Conservation (phyloP, 2,797 vertebrate genomes). For the Eospalax fontanierii region DNA sequence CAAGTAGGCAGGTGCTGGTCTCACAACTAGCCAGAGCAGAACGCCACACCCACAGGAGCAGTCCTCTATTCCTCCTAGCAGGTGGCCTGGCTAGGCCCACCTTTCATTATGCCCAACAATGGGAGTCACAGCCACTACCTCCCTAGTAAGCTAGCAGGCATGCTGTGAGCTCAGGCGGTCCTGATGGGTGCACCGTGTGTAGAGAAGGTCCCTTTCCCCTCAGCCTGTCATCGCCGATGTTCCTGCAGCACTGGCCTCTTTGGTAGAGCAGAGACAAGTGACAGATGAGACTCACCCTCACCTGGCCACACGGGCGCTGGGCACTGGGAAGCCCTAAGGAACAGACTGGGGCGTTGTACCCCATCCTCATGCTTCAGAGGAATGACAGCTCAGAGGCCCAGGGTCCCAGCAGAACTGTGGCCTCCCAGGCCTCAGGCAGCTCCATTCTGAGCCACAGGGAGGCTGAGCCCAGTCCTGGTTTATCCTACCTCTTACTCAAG, state of each 20-base stretch:
- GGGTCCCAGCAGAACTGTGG: background rate
- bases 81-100: no score
- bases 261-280: background rate
- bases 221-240: background rate
- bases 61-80: no score
- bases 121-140: background rate
- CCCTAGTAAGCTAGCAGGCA: background rate
- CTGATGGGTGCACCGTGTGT: background rate
- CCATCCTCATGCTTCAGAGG: background rate
- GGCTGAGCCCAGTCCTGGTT: background rate
- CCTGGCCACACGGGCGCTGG: background rate
- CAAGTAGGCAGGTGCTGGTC: no score
- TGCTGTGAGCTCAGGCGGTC: background rate
- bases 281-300: background rate
- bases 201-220: background rate
- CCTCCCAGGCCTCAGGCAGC: no score
- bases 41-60: no score
- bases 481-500: conserved; percentile 42
- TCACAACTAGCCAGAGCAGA: no score
- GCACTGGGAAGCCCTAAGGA: background rate
- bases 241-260: background rate
- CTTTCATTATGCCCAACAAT: no score
- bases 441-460: background rate
- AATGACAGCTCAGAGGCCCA: background rate
- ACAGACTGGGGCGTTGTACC: background rate